These are phyloP conservation scores for Diachasma alloeum DNA, from an alignment of 1,140 invertebrate species.

Conservation along the genomic window DNA sequence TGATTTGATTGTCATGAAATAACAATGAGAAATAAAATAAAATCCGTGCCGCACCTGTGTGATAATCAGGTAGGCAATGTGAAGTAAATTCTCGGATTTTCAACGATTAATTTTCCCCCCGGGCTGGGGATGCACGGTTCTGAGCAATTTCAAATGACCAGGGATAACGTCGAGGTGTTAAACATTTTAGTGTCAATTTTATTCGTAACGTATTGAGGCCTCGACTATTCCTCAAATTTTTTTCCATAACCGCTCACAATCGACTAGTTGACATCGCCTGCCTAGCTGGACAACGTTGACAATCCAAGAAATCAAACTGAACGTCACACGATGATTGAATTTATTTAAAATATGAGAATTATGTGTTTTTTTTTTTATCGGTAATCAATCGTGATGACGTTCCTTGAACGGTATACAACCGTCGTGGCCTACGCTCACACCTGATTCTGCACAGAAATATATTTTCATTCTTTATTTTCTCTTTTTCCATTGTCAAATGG, in stretches of 20 bases:
- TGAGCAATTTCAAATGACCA: constrained; percentile 22
- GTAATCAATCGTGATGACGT: constrained; percentile 7
- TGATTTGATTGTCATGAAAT: not conserved
- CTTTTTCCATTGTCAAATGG: not conserved
- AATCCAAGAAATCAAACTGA: constrained; percentile 28
- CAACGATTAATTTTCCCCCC: constrained; percentile 47
- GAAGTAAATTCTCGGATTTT: constrained; percentile 39
- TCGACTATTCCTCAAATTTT: constrained; percentile 25
- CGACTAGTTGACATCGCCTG: constrained; percentile 45
- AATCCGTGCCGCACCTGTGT: constrained; percentile 7
- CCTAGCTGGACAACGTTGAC: constrained; percentile 56
- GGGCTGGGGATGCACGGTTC: constrained; percentile 52
- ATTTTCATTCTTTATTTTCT: not conserved
- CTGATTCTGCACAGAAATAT: not conserved
- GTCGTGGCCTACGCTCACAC: constrained; percentile 41
- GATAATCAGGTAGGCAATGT: constrained; percentile 6
- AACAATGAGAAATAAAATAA: not conserved
- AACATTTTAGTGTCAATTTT: constrained; percentile 27
- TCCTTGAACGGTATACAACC: constrained; percentile 30
- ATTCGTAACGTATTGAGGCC: not conserved
- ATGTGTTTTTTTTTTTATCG: constrained; percentile 5
- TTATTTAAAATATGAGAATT: constrained; percentile 2
- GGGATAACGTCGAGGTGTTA: constrained; percentile 15
- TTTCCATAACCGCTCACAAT: constrained; percentile 4
- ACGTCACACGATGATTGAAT: constrained; percentile 25